Percentiles rank a stretch among this genome's conserved stretches.
These are phyloP conservation scores for Palythoa heliodiscus DNA, from an alignment of 92 coral and sea anemone genomes.

Conservation along the genomic window DNA sequence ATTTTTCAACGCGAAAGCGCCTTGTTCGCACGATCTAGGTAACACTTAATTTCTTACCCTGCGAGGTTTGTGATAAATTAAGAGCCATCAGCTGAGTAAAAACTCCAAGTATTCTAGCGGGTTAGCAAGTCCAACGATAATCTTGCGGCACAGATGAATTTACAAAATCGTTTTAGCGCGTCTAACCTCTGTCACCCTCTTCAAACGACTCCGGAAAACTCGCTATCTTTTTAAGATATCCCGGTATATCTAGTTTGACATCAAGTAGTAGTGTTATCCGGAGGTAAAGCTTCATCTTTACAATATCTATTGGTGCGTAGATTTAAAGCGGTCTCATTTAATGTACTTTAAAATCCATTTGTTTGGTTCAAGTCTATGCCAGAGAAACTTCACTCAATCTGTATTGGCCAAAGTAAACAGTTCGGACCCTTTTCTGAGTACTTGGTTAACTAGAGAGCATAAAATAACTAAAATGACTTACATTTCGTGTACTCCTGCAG, in stretches of 20 bases:
- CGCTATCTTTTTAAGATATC: constrained; percentile 29
- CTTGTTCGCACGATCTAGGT: neutral
- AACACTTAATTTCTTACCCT: constrained; percentile 20
- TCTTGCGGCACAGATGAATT: neutral
- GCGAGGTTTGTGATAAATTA: constrained; percentile 23
- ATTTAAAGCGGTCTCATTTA: constrained; percentile 33
- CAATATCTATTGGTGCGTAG: constrained; percentile 35
- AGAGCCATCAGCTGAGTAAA: constrained; percentile 38
- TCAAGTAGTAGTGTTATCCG: constrained; percentile 33
- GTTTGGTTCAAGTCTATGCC: neutral
- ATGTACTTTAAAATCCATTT: constrained; percentile 3
- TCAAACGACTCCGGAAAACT: constrained; percentile 29
- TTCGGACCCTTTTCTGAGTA: constrained; percentile 38
- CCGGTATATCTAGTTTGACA: constrained; percentile 22
- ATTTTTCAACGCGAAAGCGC: neutral
- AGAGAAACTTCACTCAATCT: constrained; percentile 3
- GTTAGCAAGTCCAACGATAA: constrained; percentile 1
- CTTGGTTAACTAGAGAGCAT: constrained; percentile 57
- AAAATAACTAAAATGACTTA: constrained; percentile 68
- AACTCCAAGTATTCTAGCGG: constrained; percentile 23
- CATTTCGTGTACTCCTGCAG: constrained; percentile 99
- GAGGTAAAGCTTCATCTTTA: constrained; percentile 35
- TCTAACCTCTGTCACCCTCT: constrained; percentile 20
- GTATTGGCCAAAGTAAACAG: constrained; percentile 12
- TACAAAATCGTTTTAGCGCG: neutral